phyloP scores from a whole-genome alignment of 1,140 invertebrate genomes.

The Papilio polyxenes region DNA sequence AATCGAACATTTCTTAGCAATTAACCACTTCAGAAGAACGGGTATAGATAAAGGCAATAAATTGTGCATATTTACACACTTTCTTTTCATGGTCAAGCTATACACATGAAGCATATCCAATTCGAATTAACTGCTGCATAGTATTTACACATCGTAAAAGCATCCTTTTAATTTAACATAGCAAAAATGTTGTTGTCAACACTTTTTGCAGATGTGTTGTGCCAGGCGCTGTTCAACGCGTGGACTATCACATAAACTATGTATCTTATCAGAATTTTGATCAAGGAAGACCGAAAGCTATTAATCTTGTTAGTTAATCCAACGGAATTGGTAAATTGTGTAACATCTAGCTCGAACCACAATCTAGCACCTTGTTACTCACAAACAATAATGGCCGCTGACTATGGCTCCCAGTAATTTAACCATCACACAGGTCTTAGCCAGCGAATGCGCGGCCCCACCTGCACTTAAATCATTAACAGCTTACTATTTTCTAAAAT shows the following conservation, averaged over 20 bases:
- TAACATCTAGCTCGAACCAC: neutral
- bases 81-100: neutral
- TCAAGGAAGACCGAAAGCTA: neutral
- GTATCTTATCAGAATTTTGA: neutral
- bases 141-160: neutral
- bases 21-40: neutral
- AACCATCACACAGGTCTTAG: conserved; percentile 15
- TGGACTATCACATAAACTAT: neutral
- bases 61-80: neutral
- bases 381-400: conserved; percentile 22
- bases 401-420: conserved; percentile 11
- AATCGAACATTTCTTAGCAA: neutral
- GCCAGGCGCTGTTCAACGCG: neutral
- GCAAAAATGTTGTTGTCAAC: neutral
- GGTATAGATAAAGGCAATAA: neutral
- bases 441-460: conserved; percentile 17
- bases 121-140: neutral
- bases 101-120: neutral
- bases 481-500: conserved; percentile 30
- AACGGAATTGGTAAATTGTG: neutral
- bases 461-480: conserved; percentile 38
- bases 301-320: neutral
- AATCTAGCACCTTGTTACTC: conserved; percentile 34
- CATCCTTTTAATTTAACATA: neutral
- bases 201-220: neutral